Conservation (phyloP, 2,797 vertebrate genomes). For the Sternarchorhynchus goeldii region DNA sequence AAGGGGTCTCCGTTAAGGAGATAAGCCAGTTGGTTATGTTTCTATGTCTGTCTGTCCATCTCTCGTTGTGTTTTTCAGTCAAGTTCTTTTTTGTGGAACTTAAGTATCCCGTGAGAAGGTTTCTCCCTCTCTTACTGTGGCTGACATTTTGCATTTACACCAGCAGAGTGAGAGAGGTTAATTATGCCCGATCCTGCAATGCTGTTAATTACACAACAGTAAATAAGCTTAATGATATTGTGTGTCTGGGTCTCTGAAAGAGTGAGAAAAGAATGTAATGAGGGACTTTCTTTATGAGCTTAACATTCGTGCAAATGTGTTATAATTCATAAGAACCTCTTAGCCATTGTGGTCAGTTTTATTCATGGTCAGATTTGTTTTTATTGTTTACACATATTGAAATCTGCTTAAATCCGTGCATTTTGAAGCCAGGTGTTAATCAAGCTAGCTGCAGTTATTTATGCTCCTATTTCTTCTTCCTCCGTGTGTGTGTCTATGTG, state of each 20-base stretch:
- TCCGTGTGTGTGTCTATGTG: not conserved
- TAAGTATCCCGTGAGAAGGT: conserved; percentile 57
- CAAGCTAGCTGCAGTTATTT: not conserved
- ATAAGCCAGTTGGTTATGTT: not conserved
- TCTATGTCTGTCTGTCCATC: too few relatives aligned
- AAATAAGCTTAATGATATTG: conserved; percentile 69
- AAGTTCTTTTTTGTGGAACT: conserved; percentile 19
- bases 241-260: not conserved
- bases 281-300: too few relatives aligned
- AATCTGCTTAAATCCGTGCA: too few relatives aligned
- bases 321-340: too few relatives aligned
- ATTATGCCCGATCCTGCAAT: conserved; percentile 71
- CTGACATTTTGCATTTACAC: conserved; percentile 75
- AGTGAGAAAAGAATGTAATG: not conserved
- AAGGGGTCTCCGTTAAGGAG: not conserved
- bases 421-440: not conserved
- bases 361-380: too few relatives aligned
- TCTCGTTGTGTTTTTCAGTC: conserved; percentile 16
- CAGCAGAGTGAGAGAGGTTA: conserved; percentile 64
- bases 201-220: conserved; percentile 71
- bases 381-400: not conserved
- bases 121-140: conserved; percentile 55
- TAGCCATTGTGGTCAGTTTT: too few relatives aligned
- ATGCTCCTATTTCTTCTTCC: conserved; percentile 15
- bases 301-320: too few relatives aligned